Base-by-base conservation (phyloP, 2,113 vertebrate genomes). In the Xiphophorus couchianus region DNA sequence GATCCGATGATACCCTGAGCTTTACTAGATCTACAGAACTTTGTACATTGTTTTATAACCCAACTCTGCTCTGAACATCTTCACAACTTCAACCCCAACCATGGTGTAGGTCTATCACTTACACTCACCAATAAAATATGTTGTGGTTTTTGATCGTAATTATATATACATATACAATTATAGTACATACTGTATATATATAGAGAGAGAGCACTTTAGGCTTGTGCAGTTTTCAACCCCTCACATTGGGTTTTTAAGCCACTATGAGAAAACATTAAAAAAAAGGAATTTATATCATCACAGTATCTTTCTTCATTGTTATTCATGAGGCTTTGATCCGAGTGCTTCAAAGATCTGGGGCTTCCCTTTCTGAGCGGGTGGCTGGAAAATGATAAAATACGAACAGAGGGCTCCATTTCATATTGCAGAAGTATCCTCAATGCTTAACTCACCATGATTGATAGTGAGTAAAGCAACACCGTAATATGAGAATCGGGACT, bases 361-460 rank as follows among this genome's bases (percentile, higher is more conserved):
- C 77, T 88, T 89, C 79, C 72, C 61, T 70, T 62, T 74, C 25
- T 22, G 64, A 58, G 28, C 25, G 66, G 51, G 48, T 25, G 29
- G 27, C 68, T 69, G 19, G 60, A 44, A 69, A 27, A 64, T 35
- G 25, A 37, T 22, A 4, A 60, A 73, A 75, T 10, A 12, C 31
- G 19, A 71, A 74, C 67, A 44, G 44, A 65, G 28, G 58, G 29
- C 70, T 84, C 69, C 1, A n/a, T 86, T 84, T 78, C 66, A 87
- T 42, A 69, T 78, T 78, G 80, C 78, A 78, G 83, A 88, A 89
- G 78, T 75, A 66, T 84, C 71, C 65, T 19, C 75, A 37, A 65
- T 66, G 17, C 17, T 71, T 48, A 35, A 17, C 61, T 44, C 22
- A 10, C n/a, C 5, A 37, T 69, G 48, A 84, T 79, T 78, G 39